A percentile compares a stretch with the other conserved stretches of the same genome.
Conservation (phyloP, 2,113 vertebrate genomes). For the Notothenia rossii region DNA sequence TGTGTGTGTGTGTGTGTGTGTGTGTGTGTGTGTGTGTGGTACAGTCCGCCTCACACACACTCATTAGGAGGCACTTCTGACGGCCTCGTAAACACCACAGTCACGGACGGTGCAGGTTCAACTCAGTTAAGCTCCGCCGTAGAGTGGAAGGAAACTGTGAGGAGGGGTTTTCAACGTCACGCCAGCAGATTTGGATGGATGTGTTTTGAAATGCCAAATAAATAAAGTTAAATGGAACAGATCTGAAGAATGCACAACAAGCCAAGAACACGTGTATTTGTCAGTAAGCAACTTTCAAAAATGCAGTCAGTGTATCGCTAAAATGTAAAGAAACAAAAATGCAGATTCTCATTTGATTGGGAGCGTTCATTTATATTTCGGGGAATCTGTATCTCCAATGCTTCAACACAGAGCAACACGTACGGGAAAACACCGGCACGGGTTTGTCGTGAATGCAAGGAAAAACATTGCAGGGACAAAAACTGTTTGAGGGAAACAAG, state of each 20-base stretch:
- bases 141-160: background rate
- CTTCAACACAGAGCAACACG: too few species aligned
- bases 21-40: slow-evolving; percentile 9
- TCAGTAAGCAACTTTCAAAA: background rate
- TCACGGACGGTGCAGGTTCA: slow-evolving; percentile 63
- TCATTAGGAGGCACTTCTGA: slow-evolving; percentile 82
- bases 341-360: too few species aligned
- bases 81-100: slow-evolving; percentile 82
- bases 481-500: too few species aligned
- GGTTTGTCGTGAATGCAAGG: too few species aligned
- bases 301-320: too few species aligned
- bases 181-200: background rate
- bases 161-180: too few species aligned
- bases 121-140: slow-evolving; percentile 58
- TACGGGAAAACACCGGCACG: too few species aligned
- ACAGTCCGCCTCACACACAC: slow-evolving; percentile 79
- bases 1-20: too few species aligned
- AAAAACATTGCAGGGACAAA: too few species aligned
- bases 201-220: slow-evolving; percentile 1
- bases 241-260: background rate
- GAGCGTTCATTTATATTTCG: too few species aligned
- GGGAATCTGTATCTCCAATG: too few species aligned
- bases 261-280: background rate
- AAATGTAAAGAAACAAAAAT: too few species aligned
- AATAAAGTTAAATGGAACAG: background rate